Conservation (phyloP, 2,113 vertebrate genomes). For the Clarias batrachus region DNA sequence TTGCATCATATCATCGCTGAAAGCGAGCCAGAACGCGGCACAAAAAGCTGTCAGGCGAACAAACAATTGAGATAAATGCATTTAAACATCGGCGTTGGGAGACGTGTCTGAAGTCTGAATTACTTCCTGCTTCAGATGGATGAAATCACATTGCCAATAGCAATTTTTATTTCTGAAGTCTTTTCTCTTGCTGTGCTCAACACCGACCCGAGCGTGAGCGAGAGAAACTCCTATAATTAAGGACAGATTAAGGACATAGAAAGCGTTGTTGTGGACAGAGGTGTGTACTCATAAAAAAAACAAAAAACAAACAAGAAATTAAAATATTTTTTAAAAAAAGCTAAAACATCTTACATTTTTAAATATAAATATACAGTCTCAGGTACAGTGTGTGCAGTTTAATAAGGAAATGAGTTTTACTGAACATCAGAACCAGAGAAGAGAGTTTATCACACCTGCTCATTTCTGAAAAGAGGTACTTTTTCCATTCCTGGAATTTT, state of each 20-base stretch:
- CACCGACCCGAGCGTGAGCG: neutral
- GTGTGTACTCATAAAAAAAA: neutral
- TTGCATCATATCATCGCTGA: conserved; percentile 34
- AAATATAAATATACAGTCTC: too few species aligned
- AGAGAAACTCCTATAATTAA: neutral
- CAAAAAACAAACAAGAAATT: too few species aligned
- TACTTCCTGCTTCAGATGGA: conserved; percentile 32
- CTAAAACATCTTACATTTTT: too few species aligned
- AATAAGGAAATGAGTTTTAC: too few species aligned
- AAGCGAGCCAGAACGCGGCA: conserved; percentile 30
- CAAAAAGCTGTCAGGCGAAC: conserved; percentile 32
- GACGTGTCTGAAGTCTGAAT: conserved; percentile 30
- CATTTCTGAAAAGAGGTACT: too few species aligned
- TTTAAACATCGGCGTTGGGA: conserved; percentile 21
- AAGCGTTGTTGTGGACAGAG: neutral
- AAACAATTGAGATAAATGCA: conserved; percentile 37
- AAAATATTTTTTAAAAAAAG: too few species aligned
- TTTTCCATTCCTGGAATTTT: too few species aligned
- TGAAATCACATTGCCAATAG: conserved; percentile 46
- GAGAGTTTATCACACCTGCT: too few species aligned
- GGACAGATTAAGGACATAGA: neutral
- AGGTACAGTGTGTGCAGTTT: too few species aligned
- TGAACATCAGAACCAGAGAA: too few species aligned
- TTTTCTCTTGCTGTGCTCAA: neutral
- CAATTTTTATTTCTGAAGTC: conserved; percentile 27